These are phyloP conservation scores for Spheniscus mendiculus DNA, from an alignment of 2,113 vertebrate species.

Conservation along the genomic window DNA sequence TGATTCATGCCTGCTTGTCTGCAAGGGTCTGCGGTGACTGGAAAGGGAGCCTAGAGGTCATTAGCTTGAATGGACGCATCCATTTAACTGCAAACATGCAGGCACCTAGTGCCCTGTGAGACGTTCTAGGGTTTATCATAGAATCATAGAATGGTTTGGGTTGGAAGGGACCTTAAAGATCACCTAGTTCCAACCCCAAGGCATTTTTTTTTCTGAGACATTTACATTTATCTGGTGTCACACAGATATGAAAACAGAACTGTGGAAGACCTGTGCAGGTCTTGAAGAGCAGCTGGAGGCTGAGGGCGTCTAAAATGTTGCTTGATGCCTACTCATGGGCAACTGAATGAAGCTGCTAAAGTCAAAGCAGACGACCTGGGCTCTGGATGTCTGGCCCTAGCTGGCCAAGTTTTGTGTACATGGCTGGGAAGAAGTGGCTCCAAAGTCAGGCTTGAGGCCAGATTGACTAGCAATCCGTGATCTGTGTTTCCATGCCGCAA, in stretches of 20 bases:
- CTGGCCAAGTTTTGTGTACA: not conserved
- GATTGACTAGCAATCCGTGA: not conserved
- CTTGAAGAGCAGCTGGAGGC: not conserved
- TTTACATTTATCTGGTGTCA: not conserved
- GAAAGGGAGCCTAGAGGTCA: not conserved
- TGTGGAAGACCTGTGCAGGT: not conserved
- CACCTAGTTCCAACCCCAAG: not conserved
- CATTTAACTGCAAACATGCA: not conserved
- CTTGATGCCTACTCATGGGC: not conserved
- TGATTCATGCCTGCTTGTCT: not conserved
- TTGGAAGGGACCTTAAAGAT: not conserved
- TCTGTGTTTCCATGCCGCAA: not conserved
- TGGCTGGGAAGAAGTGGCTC: not conserved
- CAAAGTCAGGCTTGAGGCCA: not conserved
- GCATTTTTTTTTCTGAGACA: not conserved
- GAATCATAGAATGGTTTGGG: not conserved
- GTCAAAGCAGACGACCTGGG: accelerated
- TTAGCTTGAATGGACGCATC: not conserved
- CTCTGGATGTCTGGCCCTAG: not conserved
- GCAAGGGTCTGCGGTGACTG: not conserved
- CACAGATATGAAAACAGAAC: not conserved
- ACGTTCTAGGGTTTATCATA: not conserved
- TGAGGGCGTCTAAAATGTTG: not conserved
- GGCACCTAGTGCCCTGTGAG: not conserved
- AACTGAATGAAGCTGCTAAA: not conserved